Conservation (phyloP, 1,140 invertebrate genomes). For the Coenobita brevimanus region DNA sequence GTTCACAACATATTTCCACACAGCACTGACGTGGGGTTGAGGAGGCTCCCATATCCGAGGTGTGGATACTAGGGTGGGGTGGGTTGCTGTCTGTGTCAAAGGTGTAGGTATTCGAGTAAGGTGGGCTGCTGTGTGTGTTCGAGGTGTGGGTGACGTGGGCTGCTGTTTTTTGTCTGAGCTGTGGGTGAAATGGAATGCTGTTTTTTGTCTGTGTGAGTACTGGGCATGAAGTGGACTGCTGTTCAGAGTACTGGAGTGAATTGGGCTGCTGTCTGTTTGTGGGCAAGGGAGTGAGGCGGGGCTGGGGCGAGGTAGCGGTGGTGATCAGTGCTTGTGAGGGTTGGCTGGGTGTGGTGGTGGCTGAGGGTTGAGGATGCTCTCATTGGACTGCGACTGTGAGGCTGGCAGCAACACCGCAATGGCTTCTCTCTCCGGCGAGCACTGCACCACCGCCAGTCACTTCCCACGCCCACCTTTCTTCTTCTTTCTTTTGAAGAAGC, state of each 20-base stretch:
- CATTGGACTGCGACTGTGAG: constrained; percentile 81
- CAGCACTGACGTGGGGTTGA: constrained; percentile 42
- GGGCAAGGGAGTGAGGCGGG: not conserved
- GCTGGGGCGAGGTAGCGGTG: constrained; percentile 38
- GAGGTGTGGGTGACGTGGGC: too few relatives aligned
- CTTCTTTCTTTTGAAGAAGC: constrained; percentile 97
- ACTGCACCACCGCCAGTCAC: constrained; percentile 72
- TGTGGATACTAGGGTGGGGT: constrained; percentile 27
- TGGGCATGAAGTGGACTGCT: too few relatives aligned
- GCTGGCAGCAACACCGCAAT: constrained; percentile 80
- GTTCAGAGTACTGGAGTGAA: too few relatives aligned
- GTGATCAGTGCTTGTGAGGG: constrained; percentile 59
- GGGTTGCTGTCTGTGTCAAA: too few relatives aligned
- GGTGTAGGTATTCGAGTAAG: too few relatives aligned
- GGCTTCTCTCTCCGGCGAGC: constrained; percentile 78
- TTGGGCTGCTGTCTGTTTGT: not conserved
- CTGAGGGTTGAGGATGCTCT: constrained; percentile 77
- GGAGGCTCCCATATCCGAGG: constrained; percentile 32
- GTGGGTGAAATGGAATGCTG: too few relatives aligned
- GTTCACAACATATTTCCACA: constrained; percentile 50
- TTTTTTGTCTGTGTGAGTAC: too few relatives aligned
- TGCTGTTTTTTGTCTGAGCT: too few relatives aligned
- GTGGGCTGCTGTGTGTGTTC: too few relatives aligned
- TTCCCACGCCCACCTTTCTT: constrained; percentile 83
- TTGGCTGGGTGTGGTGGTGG: constrained; percentile 49